A percentile compares a stretch with the other conserved stretches of the same genome.
Conservation (phyloP, 2,888 invertebrate species). For the Noctua janthina region DNA sequence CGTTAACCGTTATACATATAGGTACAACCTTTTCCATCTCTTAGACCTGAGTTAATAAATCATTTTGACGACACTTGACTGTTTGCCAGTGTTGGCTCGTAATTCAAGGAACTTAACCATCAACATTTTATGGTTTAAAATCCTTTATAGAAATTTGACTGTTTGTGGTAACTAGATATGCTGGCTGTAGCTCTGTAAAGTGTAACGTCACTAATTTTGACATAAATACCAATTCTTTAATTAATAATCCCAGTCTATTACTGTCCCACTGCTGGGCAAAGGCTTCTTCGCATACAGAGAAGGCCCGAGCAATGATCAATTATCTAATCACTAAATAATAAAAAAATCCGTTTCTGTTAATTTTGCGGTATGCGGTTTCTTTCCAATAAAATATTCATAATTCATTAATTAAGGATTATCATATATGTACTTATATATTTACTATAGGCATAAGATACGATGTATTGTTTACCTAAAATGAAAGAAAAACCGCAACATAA, state of each 20-base stretch:
- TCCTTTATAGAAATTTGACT: too few species aligned
- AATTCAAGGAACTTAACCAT: too few species aligned
- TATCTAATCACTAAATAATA: background rate
- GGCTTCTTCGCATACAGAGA: background rate
- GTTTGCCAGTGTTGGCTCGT: too few species aligned
- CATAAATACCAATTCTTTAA: background rate
- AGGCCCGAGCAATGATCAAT: background rate
- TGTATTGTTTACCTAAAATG: background rate
- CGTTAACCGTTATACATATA: too few species aligned
- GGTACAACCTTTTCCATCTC: too few species aligned
- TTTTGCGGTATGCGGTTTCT: background rate
- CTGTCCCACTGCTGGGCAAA: background rate
- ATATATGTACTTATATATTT: background rate
- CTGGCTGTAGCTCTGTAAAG: too few species aligned
- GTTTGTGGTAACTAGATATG: too few species aligned
- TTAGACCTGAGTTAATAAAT: too few species aligned
- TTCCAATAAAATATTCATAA: background rate
- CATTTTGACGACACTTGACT: too few species aligned
- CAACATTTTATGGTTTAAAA: too few species aligned
- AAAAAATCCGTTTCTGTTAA: background rate
- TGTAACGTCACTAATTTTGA: background rate
- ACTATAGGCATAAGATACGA: background rate
- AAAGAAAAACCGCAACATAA: conserved; percentile 9
- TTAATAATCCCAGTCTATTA: background rate
- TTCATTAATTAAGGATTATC: background rate